These are phyloP conservation scores for Motacilla alba DNA, from an alignment of 2,113 vertebrate species.

Conservation along the genomic window DNA sequence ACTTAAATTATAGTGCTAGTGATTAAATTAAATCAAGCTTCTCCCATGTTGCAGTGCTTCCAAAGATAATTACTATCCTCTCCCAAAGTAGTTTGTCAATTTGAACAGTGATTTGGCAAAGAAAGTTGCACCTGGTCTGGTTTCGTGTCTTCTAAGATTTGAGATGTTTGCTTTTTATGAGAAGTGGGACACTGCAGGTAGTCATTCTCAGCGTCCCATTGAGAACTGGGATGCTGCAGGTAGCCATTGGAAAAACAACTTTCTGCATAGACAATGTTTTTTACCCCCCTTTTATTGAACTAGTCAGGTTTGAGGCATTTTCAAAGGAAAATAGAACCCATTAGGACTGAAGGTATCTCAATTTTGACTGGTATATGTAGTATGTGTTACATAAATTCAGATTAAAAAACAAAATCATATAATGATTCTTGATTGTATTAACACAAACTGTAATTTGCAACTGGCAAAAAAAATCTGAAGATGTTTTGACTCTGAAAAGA, in stretches of 20 bases:
- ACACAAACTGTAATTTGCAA: background rate
- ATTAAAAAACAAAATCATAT: background rate
- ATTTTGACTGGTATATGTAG: rapidly evolving
- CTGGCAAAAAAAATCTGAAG: background rate
- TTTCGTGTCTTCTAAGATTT: background rate
- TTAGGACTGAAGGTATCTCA: background rate
- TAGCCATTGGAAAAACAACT: background rate
- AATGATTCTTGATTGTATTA: background rate
- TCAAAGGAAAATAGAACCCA: background rate
- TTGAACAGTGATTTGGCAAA: constrained; percentile 30
- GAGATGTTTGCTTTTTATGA: background rate
- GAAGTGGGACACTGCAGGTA: background rate
- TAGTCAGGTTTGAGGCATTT: background rate
- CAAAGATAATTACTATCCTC: constrained; percentile 57
- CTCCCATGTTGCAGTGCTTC: background rate
- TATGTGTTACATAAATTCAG: background rate
- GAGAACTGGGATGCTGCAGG: background rate
- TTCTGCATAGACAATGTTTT: background rate
- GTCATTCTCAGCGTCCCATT: background rate
- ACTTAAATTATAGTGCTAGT: constrained; percentile 49
- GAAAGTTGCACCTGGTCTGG: constrained; percentile 27
- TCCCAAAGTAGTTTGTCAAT: constrained; percentile 39
- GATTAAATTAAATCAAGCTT: constrained; percentile 65
- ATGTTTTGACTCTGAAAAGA: background rate
- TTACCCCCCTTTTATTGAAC: background rate